Evolutionary conservation across 2,113 vertebrate genomes (phyloP), one percentile per base, ranked within the genome.

Genomic region (Rhinopomastus cyanomelas): DNA sequence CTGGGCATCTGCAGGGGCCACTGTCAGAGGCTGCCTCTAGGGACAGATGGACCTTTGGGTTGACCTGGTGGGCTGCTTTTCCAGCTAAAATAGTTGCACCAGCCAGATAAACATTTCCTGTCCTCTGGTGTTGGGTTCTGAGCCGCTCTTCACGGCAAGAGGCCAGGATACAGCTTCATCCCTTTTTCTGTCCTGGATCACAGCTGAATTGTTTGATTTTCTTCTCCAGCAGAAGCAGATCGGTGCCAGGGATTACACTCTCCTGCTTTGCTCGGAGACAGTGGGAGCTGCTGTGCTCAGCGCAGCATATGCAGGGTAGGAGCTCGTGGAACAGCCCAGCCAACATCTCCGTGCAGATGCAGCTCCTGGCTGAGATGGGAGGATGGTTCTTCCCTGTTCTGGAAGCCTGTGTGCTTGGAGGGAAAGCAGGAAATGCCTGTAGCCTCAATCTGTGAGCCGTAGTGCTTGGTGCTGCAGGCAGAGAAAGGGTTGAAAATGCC

Each of bases 31-130:
- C 53, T 3, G 1, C 55, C n/a, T 29, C 27, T 16, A 61, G 88
- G 59, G 62, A 81, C 36, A 42, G 46, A 55, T 39, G 67, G 78
- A 80, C 81, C 55, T 92, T 87, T 81, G 59, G 59, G 53, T 71
- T 94, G 87, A 81, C 81, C 81, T 87, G 81, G 79, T 2, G 1
- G 49, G 69, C 59, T 84, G 53, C 77, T 90, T 18, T 42, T 46
- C 5, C 1, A 48, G 67, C 87, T 90, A 93, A 93, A 93, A 89
- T 86, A 89, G 89, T 64, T 81, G 56, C 52, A 49, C 19, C 1
- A 4, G 86, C 88, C 60, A 76, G 78, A 91, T 76, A 74, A 85
- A 80, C 81, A 87, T 93, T 96, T 96, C 93, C 92, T 93, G 92
- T 94, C 75, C 93, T 92, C 81, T 11, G 42, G 93, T 95, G 79